phyloP scores from a whole-genome alignment of 2,113 vertebrate species.

The Saguinus imperator region DNA sequence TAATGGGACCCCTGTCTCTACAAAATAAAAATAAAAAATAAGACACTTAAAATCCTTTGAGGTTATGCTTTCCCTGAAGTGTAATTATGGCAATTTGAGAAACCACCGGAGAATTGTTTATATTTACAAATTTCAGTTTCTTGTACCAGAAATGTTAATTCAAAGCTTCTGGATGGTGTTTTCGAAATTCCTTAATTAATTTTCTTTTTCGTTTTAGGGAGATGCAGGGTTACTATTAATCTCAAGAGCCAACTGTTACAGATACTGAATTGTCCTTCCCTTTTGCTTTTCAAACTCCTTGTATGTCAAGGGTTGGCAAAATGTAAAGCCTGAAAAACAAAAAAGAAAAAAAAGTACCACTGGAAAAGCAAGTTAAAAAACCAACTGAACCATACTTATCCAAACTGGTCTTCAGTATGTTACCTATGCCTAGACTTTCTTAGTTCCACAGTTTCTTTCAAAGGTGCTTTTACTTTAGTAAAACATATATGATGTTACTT shows the following conservation, averaged over 20 bases:
- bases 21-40: too few species aligned
- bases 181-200: slow-evolving; percentile 88
- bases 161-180: slow-evolving; percentile 87
- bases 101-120: not conserved
- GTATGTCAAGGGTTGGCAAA: slow-evolving; percentile 87
- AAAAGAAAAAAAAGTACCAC: not conserved
- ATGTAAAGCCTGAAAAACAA: slow-evolving; percentile 86
- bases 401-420: not conserved
- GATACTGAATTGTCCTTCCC: slow-evolving; percentile 80
- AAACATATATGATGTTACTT: not conserved
- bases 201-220: slow-evolving; percentile 85
- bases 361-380: slow-evolving; percentile 9
- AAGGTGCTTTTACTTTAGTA: not conserved
- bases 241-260: slow-evolving; percentile 83
- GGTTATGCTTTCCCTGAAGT: not conserved
- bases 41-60: not conserved
- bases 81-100: not conserved
- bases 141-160: slow-evolving; percentile 79
- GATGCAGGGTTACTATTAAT: slow-evolving; percentile 80
- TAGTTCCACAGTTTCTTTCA: not conserved
- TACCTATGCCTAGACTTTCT: not conserved
- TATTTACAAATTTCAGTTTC: slow-evolving; percentile 3
- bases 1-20: not conserved
- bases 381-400: not conserved
- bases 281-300: slow-evolving; percentile 87